A percentile compares a stretch with the other conserved stretches of the same genome.
phyloP scores from a whole-genome alignment of 2,797 vertebrate genomes.

The Tachyglossus aculeatus region DNA sequence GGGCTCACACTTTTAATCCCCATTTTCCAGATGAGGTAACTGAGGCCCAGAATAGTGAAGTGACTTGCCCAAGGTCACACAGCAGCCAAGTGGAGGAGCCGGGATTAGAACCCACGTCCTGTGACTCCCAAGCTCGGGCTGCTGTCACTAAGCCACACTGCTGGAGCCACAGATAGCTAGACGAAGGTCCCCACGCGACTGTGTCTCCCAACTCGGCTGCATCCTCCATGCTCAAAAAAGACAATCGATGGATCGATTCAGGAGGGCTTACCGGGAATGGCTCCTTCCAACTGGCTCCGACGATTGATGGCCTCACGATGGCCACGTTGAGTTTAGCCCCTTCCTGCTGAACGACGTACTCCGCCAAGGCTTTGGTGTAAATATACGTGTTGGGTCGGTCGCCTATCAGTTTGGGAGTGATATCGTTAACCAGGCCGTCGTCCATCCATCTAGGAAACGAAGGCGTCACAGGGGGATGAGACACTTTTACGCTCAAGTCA shows the following conservation, averaged over 20 bases:
- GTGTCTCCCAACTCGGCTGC: no score
- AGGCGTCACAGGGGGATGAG: constrained; percentile 40
- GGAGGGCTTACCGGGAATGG: constrained; percentile 91
- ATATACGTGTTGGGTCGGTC: constrained; percentile 95
- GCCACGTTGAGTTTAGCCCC: constrained; percentile 89
- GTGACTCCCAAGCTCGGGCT: no score
- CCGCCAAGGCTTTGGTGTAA: constrained; percentile 95
- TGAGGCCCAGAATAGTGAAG: no score
- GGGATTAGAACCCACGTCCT: no score
- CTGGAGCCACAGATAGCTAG: no score
- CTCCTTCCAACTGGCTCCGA: constrained; percentile 98
- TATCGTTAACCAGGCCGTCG: constrained; percentile 87
- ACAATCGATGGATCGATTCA: not conserved
- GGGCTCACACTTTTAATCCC: no score
- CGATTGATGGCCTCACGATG: constrained; percentile 95
- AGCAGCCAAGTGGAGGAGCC: no score
- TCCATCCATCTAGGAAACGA: constrained; percentile 92
- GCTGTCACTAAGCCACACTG: no score
- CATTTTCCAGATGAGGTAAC: no score
- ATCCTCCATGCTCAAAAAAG: no score
- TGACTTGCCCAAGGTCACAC: no score
- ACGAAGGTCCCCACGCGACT: no score
- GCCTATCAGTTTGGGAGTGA: constrained; percentile 93
- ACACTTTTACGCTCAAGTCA: constrained; percentile 8
- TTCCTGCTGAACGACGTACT: constrained; percentile 93